Evolutionary conservation across 2,888 invertebrate species (phyloP).

Genomic region (Campopleginae sp.): DNA sequence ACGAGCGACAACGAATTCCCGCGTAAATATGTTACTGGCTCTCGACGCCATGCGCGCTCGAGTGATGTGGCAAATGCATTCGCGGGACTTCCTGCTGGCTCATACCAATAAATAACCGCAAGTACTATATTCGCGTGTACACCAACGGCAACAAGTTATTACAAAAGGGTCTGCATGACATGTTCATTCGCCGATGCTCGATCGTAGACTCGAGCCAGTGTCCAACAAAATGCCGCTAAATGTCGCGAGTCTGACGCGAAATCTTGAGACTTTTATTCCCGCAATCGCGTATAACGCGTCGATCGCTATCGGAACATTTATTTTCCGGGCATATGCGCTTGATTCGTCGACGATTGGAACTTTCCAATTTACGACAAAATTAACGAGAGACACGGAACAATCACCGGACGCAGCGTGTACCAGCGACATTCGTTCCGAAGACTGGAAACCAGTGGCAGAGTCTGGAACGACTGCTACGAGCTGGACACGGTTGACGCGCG

Average conservation of each 20-base stretch:
- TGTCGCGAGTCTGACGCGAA: too few relatives aligned
- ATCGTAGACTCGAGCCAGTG: not conserved
- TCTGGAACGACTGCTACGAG: constrained; percentile 67
- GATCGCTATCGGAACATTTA: not conserved
- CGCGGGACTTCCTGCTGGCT: constrained; percentile 37
- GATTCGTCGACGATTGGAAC: not conserved
- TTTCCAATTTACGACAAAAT: constrained; percentile 37
- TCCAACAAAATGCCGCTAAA: not conserved
- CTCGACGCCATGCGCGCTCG: constrained; percentile 16
- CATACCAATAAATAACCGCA: not conserved
- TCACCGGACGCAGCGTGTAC: constrained; percentile 62
- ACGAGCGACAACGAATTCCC: constrained; percentile 8
- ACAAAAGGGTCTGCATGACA: not conserved
- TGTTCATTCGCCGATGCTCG: not conserved
- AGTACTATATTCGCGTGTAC: not conserved
- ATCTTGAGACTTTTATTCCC: too few relatives aligned
- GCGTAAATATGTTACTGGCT: constrained; percentile 1
- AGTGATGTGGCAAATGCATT: constrained; percentile 54
- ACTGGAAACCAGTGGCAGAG: constrained; percentile 53
- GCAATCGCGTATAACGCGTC: too few relatives aligned
- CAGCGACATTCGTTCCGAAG: constrained; percentile 17
- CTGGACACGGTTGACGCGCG: constrained; percentile 65
- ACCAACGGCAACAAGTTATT: not conserved
- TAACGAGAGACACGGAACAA: constrained; percentile 50
- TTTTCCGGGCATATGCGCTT: not conserved